Base-by-base conservation (phyloP, 1,140 invertebrate species). In the Leguminivora glycinivorella region DNA sequence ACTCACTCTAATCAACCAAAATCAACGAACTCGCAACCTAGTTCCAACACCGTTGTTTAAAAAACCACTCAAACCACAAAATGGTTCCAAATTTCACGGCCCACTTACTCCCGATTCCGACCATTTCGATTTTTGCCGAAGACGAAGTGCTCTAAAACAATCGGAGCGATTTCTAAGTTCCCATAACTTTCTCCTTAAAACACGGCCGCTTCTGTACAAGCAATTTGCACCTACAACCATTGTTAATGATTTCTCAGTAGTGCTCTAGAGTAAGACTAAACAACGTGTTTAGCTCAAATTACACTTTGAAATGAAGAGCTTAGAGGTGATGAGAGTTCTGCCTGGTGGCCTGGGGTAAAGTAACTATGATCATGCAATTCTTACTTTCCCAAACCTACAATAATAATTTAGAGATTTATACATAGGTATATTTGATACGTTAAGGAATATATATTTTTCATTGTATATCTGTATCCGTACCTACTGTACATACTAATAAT, bases 91-190 rank as follows among this genome's bases (percentile, higher is more conserved):
- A 85, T 83, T 84, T 83, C 80, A 81, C 77, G 82, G 70, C 74
- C 78, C 75, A 84, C 76, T 79, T 63, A 72, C 75, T 71, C 79
- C 75, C 68, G 74, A 75, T 70, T 76, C 72, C 67, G 66, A 76
- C 68, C 69, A 77, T 78, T 80, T 77, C 47, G 38, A 70, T 63
- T 68, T 68, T 68, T 25, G 24, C n/a, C 67, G 70, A 56, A 56
- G 17, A 74, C 67, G 67, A 72, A 73, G 70, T 52, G 63, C 66
- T 47, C 58, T 72, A 77, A 77, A 75, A 74, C 76, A 71, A 74
- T 82, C 75, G 78, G 79, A 77, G 73, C 81, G 79, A 83, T 86
- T 87, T 83, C 83, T 82, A 80, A 80, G 80, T 85, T 87, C 82
- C 68, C 81, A 83, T 83, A 82, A 80, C 87, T 89, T 89, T 89